Evolutionary conservation across 1,140 invertebrate species (phyloP).

Genomic region (Drosophila truncata): DNA sequence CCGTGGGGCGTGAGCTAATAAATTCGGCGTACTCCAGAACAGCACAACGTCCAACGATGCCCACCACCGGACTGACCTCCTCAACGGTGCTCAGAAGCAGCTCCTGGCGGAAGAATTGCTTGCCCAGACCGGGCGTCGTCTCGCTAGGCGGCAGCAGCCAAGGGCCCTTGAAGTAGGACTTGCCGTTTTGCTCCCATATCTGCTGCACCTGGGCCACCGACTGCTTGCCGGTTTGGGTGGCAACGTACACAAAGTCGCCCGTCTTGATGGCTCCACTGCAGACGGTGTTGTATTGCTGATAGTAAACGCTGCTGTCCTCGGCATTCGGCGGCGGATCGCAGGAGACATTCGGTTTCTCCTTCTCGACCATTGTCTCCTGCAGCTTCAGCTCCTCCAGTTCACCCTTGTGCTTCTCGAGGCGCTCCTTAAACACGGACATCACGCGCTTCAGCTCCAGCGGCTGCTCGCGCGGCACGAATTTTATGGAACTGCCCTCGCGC

Average conservation of each 20-base stretch:
- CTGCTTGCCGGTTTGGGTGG: slow-evolving; percentile 93
- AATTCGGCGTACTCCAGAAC: slow-evolving; percentile 97
- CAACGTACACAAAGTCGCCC: slow-evolving; percentile 97
- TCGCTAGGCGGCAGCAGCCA: slow-evolving; percentile 96
- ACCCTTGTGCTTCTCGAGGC: slow-evolving; percentile 95
- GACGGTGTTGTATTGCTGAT: slow-evolving; percentile 95
- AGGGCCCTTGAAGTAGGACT: slow-evolving; percentile 96
- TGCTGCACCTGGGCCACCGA: slow-evolving; percentile 97
- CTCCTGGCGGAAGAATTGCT: slow-evolving; percentile 96
- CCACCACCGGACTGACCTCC: slow-evolving; percentile 95
- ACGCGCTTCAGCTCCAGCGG: slow-evolving; percentile 93
- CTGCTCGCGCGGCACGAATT: slow-evolving; percentile 90
- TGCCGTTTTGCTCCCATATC: slow-evolving; percentile 96
- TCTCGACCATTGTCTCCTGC: slow-evolving; percentile 91
- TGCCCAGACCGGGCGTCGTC: slow-evolving; percentile 88
- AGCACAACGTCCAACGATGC: slow-evolving; percentile 95
- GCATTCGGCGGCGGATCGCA: slow-evolving; percentile 87
- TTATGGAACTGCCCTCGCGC: slow-evolving; percentile 87
- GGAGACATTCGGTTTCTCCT: slow-evolving; percentile 90
- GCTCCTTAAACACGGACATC: slow-evolving; percentile 96
- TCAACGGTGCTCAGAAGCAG: slow-evolving; percentile 96
- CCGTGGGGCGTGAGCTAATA: slow-evolving; percentile 96
- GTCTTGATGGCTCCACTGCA: slow-evolving; percentile 93
- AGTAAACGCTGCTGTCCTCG: slow-evolving; percentile 93
- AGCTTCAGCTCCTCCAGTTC: slow-evolving; percentile 94